Evolutionary conservation across 2,113 vertebrate genomes (phyloP).

Genomic region (Larimichthys polyactis): DNA sequence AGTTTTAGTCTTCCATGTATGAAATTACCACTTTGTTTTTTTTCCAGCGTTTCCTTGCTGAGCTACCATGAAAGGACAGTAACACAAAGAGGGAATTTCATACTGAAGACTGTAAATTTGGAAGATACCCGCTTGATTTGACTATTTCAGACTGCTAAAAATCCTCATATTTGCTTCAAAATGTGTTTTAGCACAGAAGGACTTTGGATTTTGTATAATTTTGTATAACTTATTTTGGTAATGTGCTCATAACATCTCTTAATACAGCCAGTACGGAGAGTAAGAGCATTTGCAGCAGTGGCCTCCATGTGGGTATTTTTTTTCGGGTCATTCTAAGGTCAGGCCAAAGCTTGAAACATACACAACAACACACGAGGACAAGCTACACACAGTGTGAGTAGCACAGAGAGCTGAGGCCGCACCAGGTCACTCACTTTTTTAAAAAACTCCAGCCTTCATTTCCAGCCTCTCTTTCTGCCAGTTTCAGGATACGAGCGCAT

Average conservation of each 20-base stretch:
- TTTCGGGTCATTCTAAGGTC: too few species aligned
- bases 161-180: slow-evolving; percentile 3
- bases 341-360: slow-evolving; percentile 15
- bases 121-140: background rate
- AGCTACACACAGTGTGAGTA: slow-evolving; percentile 17
- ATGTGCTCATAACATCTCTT: background rate
- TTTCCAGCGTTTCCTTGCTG: background rate
- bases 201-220: background rate
- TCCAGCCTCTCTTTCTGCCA: slow-evolving; percentile 20
- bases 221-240: background rate
- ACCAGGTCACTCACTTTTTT: slow-evolving; percentile 38
- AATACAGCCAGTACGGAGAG: too few species aligned
- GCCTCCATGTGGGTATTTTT: background rate
- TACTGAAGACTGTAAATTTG: background rate
- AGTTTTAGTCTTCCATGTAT: background rate
- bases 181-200: background rate
- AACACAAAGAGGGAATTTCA: background rate
- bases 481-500: slow-evolving; percentile 37
- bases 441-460: slow-evolving; percentile 36
- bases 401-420: slow-evolving; percentile 33
- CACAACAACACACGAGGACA: slow-evolving; percentile 3
- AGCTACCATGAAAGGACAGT: background rate
- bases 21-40: background rate
- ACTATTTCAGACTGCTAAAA: slow-evolving; percentile 1
- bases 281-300: background rate